Evolutionary conservation across 2,888 invertebrate genomes (phyloP), one percentile per base, ranked within the genome.

Genomic region (Rotaria macrura): DNA sequence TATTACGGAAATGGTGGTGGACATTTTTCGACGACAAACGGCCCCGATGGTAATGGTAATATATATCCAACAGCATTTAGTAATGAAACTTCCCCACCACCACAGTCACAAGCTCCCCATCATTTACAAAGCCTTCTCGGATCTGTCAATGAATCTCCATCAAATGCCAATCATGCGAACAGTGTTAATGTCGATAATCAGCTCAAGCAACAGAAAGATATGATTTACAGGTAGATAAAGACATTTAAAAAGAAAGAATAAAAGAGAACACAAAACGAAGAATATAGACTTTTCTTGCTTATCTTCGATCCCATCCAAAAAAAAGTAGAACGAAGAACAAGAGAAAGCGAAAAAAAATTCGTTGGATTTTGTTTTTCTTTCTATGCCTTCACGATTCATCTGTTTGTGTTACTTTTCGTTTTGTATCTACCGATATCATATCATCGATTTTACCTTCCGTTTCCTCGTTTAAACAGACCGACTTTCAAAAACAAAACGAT

Each of bases 171-270:
- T 34, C 65, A 65, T 65, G 34, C 34, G 65, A 65, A 65, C 65
- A 65, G 65, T 65, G 34, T 65, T 29, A 65, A 34, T 34, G 14
- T 20, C 43, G 79, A 79, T 43, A 79, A 40, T 79, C 79, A 79
- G 43, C 25, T 40, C 38, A 79, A 79, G n/a, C 79, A 79, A 79
- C 40, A 79, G 1, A 79, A 79, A 79, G 79, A 79, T 79, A 79
- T 79, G 79, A 79, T 79, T 5, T 79, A 79, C 79, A 79, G 79
- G 79, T 79, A 79, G n/a, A 43, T 43, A 79, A 14, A 79, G 14
- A n/a, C 9, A 79, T 20, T 43, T 25, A 43, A 43, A 40, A 23
- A 23, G 23, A n/a, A n/a, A 79, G 38, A 79, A 79, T 10, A 12
- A 43, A 25, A 29, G 49, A 49, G 17, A 49, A 17, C 14, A 49